These are phyloP conservation scores for Icerya purchasi DNA, from an alignment of 2,888 invertebrate species.

Conservation along the genomic window DNA sequence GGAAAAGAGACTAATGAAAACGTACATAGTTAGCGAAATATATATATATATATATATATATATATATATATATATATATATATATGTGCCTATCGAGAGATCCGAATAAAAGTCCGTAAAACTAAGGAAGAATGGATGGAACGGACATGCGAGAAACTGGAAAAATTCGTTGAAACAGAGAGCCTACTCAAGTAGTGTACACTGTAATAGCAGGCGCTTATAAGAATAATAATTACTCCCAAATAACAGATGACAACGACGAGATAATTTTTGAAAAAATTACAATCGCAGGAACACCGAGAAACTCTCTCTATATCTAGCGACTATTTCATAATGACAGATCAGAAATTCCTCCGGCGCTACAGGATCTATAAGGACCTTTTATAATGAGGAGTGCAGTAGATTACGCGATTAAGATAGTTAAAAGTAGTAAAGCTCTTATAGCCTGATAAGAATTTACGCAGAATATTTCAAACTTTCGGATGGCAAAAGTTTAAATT, in stretches of 20 bases:
- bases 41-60: no score
- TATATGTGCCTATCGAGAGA: neutral
- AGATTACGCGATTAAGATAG: neutral
- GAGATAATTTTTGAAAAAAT: neutral
- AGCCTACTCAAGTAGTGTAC: no score
- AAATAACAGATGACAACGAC: neutral
- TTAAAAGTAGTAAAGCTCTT: neutral
- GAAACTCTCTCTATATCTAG: neutral
- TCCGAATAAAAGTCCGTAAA: neutral
- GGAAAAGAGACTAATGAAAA: no score
- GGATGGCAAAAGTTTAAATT: neutral
- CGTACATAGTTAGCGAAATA: no score
- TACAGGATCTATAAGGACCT: neutral
- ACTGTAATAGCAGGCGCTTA: neutral
- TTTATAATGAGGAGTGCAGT: neutral
- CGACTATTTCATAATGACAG: no score
- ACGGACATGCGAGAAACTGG: neutral
- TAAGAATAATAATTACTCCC: neutral
- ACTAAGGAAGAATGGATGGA: neutral
- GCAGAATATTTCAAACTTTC: neutral
- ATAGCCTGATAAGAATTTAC: neutral
- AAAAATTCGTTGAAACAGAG: no score
- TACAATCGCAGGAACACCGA: neutral
- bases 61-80: no score
- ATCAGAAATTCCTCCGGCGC: neutral